Base-by-base conservation (phyloP, 2,888 invertebrate genomes). In the Drosophila siamana region DNA sequence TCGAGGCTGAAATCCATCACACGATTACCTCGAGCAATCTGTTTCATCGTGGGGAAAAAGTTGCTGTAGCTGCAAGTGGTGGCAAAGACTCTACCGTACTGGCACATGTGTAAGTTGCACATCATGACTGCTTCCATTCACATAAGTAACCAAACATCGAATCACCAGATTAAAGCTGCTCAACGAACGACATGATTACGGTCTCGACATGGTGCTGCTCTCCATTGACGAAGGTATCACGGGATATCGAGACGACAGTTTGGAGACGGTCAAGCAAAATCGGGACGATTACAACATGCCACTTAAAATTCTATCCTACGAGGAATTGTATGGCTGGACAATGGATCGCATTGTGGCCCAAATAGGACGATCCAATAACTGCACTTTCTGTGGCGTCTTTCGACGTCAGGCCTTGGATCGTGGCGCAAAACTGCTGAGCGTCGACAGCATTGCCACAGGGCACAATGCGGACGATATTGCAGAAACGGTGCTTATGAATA, bases 171-270 rank as follows among this genome's bases (percentile, higher is more conserved):
- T 99, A 86, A 98, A 99, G 93, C 93, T 96, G 2, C 93, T 99
- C 9, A 99, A 99, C 91, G 95, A 97, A 83, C 94, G 96, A 48
- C 95, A 99, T 91, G 93, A 97, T 73, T 99, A 99, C 93, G 97
- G 97, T 0, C 93, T 99, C 11, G 95, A 98, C 61, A 93, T 99
- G 38, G 94, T 97, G 79, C 93, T 99, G 26, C 93, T 99, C 38
- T 99, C 99, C 0, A 98, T 99, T 74, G 99, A 99, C 92, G 99
- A 99, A 94, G 99, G 99, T 61, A 99, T 99, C 74, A 98, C 98
- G 72, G 96, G 97, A 1, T 98, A 98, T 91, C 93, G 99, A 79
- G 99, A 99, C 92, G 99, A 99, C 91, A 99, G 99, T 91, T 93
- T 99, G 57, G 96, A 98, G 93, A 99, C 99, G 1, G 99, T 99